Conservation (phyloP, 2,797 vertebrate species). For the Oophaga sylvatica region DNA sequence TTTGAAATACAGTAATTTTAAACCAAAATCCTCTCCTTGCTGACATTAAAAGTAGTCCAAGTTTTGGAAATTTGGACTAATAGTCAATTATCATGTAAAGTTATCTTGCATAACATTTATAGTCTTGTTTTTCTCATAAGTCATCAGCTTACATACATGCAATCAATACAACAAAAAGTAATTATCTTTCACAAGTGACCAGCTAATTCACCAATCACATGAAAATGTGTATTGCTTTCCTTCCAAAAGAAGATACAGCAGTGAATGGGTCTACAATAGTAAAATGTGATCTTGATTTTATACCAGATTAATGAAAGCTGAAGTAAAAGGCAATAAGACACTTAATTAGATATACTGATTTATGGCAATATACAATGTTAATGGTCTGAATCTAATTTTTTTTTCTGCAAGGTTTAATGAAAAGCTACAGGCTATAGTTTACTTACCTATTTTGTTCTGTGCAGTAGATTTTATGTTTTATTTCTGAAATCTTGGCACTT, state of each 20-base stretch:
- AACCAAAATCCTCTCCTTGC: neutral
- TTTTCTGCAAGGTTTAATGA: constrained; percentile 56
- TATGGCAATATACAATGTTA: constrained; percentile 55
- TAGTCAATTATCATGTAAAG: neutral
- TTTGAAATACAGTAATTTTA: neutral
- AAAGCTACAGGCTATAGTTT: constrained; percentile 57
- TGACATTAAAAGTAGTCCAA: neutral
- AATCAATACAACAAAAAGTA: neutral
- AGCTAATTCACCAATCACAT: neutral
- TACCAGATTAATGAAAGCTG: constrained; percentile 55
- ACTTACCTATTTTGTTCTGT: constrained; percentile 52
- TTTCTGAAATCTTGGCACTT: constrained; percentile 56
- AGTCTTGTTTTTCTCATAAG: neutral
- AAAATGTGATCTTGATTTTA: constrained; percentile 53
- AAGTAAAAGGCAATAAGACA: constrained; percentile 60
- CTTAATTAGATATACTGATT: constrained; percentile 57
- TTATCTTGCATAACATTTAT: too few species aligned
- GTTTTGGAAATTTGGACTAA: neutral
- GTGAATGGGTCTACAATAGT: constrained; percentile 34
- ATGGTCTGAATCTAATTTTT: constrained; percentile 55
- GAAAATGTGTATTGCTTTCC: constrained; percentile 1
- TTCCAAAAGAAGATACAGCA: constrained; percentile 6
- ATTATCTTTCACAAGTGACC: neutral
- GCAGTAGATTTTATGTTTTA: constrained; percentile 58
- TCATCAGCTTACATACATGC: neutral